Conservation (phyloP, 2,888 invertebrate genomes). For the Acanthacorydalis orientalis region DNA sequence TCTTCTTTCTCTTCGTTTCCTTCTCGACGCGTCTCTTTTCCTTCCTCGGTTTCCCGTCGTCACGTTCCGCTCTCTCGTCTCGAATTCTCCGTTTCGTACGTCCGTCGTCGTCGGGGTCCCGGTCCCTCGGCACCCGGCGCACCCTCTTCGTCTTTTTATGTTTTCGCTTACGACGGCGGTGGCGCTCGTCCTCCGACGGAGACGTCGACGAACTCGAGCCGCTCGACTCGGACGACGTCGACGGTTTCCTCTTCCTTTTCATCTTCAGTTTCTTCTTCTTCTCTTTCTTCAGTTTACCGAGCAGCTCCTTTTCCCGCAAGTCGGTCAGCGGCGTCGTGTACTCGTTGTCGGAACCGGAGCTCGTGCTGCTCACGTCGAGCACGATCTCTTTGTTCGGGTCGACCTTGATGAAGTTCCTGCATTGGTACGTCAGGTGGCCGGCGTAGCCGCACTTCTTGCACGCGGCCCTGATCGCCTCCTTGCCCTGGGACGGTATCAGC, state of each 20-base stretch:
- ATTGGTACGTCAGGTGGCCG: slow-evolving; percentile 91
- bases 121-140: no score
- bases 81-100: no score
- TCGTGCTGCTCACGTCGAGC: slow-evolving; percentile 86
- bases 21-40: no score
- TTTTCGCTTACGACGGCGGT: no score
- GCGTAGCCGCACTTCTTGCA: slow-evolving; percentile 94
- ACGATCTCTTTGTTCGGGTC: slow-evolving; percentile 88
- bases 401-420: slow-evolving; percentile 86
- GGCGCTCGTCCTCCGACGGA: no score
- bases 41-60: no score
- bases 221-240: no score
- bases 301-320: slow-evolving; percentile 59
- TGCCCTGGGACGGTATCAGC: slow-evolving; percentile 42
- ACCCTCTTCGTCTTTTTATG: no score
- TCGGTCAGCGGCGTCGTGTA: slow-evolving; percentile 71
- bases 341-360: slow-evolving; percentile 71
- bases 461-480: slow-evolving; percentile 63
- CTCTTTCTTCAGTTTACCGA: slow-evolving; percentile 48
- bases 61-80: no score
- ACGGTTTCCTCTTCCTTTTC: slow-evolving; percentile 21
- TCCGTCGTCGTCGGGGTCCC: no score
- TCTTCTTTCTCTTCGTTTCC: no score
- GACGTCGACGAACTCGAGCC: no score
- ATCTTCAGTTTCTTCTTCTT: slow-evolving; percentile 40